A percentile compares a stretch with the other conserved stretches of the same genome.
phyloP scores from a whole-genome alignment of 2,113 vertebrate genomes.

The Fregata magnificens region DNA sequence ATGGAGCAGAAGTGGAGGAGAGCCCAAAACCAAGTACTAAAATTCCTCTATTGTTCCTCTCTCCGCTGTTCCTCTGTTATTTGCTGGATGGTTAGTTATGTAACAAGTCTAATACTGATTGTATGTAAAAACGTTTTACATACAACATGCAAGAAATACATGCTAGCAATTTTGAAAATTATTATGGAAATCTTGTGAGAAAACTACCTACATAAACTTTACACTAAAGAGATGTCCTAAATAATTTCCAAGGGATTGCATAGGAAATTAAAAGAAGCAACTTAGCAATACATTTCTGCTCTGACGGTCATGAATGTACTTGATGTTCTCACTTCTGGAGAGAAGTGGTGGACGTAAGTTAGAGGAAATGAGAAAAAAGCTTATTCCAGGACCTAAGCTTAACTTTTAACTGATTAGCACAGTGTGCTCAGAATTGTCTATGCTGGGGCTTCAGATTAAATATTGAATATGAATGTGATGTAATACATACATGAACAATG shows the following conservation, averaged over 20 bases:
- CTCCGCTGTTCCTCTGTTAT: background rate
- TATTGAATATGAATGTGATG: background rate
- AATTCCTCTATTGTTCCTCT: background rate
- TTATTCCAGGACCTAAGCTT: background rate
- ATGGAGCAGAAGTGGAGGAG: background rate
- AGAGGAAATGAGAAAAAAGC: background rate
- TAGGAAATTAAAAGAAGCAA: background rate
- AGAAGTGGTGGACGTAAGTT: background rate
- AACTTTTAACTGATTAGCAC: background rate
- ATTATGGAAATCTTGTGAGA: background rate
- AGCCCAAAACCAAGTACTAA: background rate
- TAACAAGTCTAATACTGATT: background rate
- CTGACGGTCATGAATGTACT: background rate
- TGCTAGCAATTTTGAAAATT: background rate
- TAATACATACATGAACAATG: background rate
- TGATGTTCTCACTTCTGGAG: background rate
- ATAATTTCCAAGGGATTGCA: background rate
- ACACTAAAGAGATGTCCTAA: background rate
- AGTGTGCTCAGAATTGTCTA: background rate
- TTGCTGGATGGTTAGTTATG: background rate
- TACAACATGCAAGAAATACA: background rate
- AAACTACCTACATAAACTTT: background rate
- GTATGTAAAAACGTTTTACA: background rate
- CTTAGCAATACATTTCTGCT: background rate
- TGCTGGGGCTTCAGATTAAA: background rate